These are phyloP conservation scores for Agrochola circellaris DNA, from an alignment of 2,888 invertebrate genomes.

Conservation along the genomic window DNA sequence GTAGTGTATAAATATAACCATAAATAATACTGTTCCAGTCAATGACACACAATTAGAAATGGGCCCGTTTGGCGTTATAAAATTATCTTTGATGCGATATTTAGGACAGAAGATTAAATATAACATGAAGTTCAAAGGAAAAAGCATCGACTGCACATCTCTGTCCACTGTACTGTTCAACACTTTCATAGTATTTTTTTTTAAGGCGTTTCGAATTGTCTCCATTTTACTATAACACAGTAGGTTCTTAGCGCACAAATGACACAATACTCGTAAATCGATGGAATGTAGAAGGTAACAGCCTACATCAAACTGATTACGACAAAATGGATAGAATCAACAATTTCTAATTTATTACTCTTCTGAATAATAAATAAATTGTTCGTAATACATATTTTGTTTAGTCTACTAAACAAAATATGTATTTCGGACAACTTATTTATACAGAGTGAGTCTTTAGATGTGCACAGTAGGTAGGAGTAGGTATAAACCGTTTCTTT, in stretches of 20 bases:
- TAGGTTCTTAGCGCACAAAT: neutral
- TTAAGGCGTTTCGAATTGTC: too few species aligned
- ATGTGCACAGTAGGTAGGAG: too few species aligned
- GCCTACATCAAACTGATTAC: neutral
- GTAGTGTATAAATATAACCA: neutral
- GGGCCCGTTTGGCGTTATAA: slow-evolving; percentile 25
- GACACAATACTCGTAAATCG: neutral
- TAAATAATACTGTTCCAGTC: neutral
- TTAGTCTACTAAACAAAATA: neutral
- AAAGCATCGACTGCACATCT: slow-evolving; percentile 40
- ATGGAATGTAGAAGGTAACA: neutral
- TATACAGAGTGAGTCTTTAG: neutral
- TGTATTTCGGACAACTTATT: neutral
- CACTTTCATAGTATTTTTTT: neutral
- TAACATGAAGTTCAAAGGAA: slow-evolving; percentile 38
- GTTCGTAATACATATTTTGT: too few species aligned
- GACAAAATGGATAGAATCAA: neutral
- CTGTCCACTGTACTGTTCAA: slow-evolving; percentile 3
- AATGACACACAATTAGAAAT: slow-evolving; percentile 9
- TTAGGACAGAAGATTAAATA: slow-evolving; percentile 26
- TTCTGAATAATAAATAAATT: too few species aligned
- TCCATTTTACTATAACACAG: neutral
- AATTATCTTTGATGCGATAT: slow-evolving; percentile 31
- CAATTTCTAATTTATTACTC: neutral
- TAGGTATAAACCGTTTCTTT: neutral